These are phyloP conservation scores for Atherinosoma microstoma DNA, from an alignment of 2,797 vertebrate genomes.

Conservation along the genomic window DNA sequence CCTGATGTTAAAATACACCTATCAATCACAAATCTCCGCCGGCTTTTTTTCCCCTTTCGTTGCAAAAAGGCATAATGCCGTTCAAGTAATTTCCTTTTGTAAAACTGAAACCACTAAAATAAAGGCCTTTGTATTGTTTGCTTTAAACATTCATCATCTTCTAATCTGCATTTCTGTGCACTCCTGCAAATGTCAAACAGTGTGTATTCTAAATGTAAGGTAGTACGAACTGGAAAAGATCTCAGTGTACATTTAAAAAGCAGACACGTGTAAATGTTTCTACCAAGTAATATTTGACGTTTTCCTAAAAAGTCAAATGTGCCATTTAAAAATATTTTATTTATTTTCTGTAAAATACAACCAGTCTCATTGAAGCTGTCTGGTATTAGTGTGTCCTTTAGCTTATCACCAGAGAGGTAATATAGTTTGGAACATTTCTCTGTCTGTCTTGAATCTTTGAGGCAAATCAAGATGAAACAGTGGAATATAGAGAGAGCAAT, in stretches of 20 bases:
- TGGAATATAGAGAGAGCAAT: slow-evolving; percentile 21
- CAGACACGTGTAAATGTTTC: background rate
- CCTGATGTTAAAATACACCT: slow-evolving; percentile 31
- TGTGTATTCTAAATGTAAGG: slow-evolving; percentile 11
- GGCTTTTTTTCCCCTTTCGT: slow-evolving; percentile 24
- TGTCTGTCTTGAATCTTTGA: slow-evolving; percentile 14
- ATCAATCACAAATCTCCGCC: slow-evolving; percentile 25
- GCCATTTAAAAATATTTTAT: background rate
- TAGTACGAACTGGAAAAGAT: slow-evolving; percentile 1
- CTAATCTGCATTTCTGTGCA: background rate
- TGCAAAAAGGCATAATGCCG: slow-evolving; percentile 22
- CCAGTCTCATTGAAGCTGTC: background rate
- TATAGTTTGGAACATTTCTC: slow-evolving; percentile 31
- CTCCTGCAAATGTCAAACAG: slow-evolving; percentile 3
- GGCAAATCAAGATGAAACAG: slow-evolving; percentile 7
- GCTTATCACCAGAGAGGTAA: background rate
- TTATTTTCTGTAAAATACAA: background rate
- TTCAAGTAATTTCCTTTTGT: slow-evolving; percentile 24
- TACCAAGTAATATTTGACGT: background rate
- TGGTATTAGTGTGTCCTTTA: background rate
- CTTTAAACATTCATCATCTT: slow-evolving; percentile 31
- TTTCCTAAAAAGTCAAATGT: background rate
- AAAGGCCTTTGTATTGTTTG: background rate
- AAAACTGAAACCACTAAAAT: slow-evolving; percentile 25
- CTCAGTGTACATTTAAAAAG: slow-evolving; percentile 20